Conservation (phyloP, 30 jellyfish, hydroid and myxozoan genomes). For the Hydractinia echinata region DNA sequence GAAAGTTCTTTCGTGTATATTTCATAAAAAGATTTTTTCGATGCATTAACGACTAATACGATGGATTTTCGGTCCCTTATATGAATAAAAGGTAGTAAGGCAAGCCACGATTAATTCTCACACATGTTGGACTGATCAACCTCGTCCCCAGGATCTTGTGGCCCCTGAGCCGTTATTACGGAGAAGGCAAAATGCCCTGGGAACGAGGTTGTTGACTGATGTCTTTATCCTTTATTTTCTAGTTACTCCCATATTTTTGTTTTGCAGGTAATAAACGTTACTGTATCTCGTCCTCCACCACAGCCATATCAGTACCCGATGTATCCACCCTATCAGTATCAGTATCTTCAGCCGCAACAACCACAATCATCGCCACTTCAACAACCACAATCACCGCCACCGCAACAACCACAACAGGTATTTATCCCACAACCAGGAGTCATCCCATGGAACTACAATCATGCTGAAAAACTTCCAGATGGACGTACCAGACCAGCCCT, state of each 20-base stretch:
- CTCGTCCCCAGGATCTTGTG: no score
- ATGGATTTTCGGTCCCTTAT: no score
- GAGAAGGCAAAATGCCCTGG: no score
- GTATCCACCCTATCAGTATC: background rate
- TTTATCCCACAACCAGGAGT: constrained; percentile 21
- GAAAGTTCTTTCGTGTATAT: no score
- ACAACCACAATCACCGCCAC: background rate
- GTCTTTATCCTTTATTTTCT: no score
- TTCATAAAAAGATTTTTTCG: no score
- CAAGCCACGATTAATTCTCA: no score
- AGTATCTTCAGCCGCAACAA: background rate
- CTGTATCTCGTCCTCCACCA: background rate
- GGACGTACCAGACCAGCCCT: constrained; percentile 29
- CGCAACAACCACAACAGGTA: background rate
- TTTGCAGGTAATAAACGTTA: background rate
- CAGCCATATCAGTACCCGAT: background rate
- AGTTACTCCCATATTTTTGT: background rate
- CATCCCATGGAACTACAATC: constrained; percentile 24
- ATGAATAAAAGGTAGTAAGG: no score
- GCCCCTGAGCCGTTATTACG: no score
- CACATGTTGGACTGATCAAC: no score
- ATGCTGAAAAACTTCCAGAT: constrained; percentile 23
- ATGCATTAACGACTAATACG: no score
- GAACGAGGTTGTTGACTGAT: no score
- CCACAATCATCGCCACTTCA: background rate